These are phyloP conservation scores for Plutella xylostella DNA, from an alignment of 2,888 invertebrate genomes.

Conservation along the genomic window DNA sequence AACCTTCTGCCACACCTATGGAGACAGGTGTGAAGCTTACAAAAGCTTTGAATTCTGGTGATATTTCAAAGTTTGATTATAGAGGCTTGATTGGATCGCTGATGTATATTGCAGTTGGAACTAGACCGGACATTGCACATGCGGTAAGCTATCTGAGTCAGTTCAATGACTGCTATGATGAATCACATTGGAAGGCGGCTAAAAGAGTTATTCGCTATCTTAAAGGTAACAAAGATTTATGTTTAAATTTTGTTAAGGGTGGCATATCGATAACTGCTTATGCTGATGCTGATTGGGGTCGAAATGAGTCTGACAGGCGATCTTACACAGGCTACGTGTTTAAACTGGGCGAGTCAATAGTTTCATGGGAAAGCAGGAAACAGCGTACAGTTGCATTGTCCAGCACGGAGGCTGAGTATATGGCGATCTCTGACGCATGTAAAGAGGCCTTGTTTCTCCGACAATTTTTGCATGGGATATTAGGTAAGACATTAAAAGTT, in stretches of 20 bases:
- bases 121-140: not conserved
- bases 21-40: not conserved
- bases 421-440: slow-evolving; percentile 21
- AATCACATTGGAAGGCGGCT: not conserved
- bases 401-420: slow-evolving; percentile 27
- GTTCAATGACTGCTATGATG: not conserved
- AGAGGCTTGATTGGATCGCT: not conserved
- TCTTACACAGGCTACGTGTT: slow-evolving; percentile 22
- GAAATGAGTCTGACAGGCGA: slow-evolving; percentile 17
- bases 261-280: slow-evolving; percentile 13
- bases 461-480: not conserved
- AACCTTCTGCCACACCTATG: not conserved
- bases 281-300: slow-evolving; percentile 21
- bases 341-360: slow-evolving; percentile 16
- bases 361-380: slow-evolving; percentile 23
- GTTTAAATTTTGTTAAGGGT: slow-evolving; percentile 13
- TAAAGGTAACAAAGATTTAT: slow-evolving; percentile 16
- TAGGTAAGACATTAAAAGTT: not conserved
- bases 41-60: not conserved
- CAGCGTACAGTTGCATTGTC: slow-evolving; percentile 22
- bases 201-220: slow-evolving; percentile 2
- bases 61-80: not conserved
- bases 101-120: not conserved
- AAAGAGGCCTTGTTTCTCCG: slow-evolving; percentile 17
- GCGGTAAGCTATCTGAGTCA: slow-evolving; percentile 1